A percentile compares a stretch with the other conserved stretches of the same genome.
Evolutionary conservation across 1,140 invertebrate species (phyloP).

Genomic region (Drosophila ficusphila): DNA sequence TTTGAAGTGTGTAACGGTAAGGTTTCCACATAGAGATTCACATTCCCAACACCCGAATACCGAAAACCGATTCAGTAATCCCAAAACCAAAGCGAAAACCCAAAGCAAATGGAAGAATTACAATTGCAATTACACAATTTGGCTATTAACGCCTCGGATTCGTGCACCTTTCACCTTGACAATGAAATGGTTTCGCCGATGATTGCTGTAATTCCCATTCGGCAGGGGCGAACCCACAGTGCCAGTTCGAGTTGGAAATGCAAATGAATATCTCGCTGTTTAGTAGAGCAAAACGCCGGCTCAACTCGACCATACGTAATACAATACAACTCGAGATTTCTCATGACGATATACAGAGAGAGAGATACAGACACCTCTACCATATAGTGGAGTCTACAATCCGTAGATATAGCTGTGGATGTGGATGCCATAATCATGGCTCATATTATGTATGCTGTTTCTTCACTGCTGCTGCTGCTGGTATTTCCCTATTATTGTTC

Average conservation of each 20-base stretch:
- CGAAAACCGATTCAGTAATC: no score
- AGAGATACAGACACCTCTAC: conserved; percentile 22
- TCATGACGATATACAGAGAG: conserved; percentile 46
- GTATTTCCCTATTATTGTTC: conserved; percentile 68
- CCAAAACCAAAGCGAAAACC: conserved; percentile 4
- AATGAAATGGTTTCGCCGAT: conserved; percentile 71
- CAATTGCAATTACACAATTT: conserved; percentile 76
- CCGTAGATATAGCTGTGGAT: neutral
- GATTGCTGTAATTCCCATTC: conserved; percentile 68
- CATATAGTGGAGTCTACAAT: neutral
- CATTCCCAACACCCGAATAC: no score
- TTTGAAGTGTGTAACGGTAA: conserved; percentile 70
- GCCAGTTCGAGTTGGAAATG: conserved; percentile 36
- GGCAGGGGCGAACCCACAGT: conserved; percentile 10
- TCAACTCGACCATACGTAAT: conserved; percentile 42
- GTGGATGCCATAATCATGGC: conserved; percentile 43
- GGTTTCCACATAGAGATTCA: conserved; percentile 4
- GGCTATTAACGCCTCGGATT: conserved; percentile 67
- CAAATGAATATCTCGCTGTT: conserved; percentile 69
- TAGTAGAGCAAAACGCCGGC: conserved; percentile 74
- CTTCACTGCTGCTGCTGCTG: conserved; percentile 21
- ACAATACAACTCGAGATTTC: conserved; percentile 69
- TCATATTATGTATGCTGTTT: conserved; percentile 48
- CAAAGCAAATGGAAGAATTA: conserved; percentile 22
- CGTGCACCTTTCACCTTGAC: conserved; percentile 63